Base-by-base conservation (phyloP, 2,797 vertebrate species). In the Coilia nasus region DNA sequence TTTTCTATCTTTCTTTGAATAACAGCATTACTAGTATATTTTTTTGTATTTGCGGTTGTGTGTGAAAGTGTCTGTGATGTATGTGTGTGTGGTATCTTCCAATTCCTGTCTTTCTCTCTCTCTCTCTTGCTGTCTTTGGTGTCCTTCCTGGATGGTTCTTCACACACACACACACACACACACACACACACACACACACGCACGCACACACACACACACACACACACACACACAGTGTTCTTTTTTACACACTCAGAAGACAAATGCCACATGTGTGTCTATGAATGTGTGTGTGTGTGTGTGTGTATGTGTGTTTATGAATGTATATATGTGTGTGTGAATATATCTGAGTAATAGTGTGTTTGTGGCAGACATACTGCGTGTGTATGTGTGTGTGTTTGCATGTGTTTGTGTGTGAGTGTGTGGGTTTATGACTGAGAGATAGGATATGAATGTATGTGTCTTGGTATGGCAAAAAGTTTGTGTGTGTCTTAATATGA, bases 401-500 rank as follows among this genome's bases (percentile, higher is more conserved):
- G 60, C 12, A n/a, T 25, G 60, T 28, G 60, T 64, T n/a, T 12
- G 60, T 64, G 60, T 28, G 60, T 64, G n/a, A 9, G 60, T 44
- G 46, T 84, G 60, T 41, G 35, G 2, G 35, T 41, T 2, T 41
- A 5, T 41, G 35, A 2, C 2, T 41, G 35, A 2, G 35, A n/a
- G n/a, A n/a, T 41, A 41, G 2, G 35, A 5, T 41, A 5, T 41
- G 35, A 2, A 5, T 41, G 35, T 41, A 5, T 41, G 35, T 41
- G 35, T 41, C 35, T 2, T 41, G 12, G 56, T 19, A 44, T 12
- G 25, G 14, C 12, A 21, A 7, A 83, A 17, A 31, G 46, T 84
- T 54, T 84, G 50, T 21, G 23, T 28, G 62, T 81, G 83, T 71
- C 85, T 71, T 54, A 78, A 62, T 41, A 41, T 41, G 35, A 41